A percentile compares a stretch with the other conserved stretches of the same genome.
These are phyloP conservation scores for zebrafish (Danio rerio) DNA, from an alignment of 2,113 vertebrate genomes.

Conservation along the genomic window GRCz12tu NC_133191.1:36889501-36890000, in stretches of 20 bases:
- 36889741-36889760: background rate
- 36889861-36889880: constrained; percentile 7
- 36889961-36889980: constrained; percentile 56
- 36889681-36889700: constrained; percentile 1
- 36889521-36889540: too few relatives aligned
- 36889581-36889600: background rate
- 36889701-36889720: constrained; percentile 10
- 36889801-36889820: background rate
- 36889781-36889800: background rate
- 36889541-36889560: too few relatives aligned
- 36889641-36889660: background rate
- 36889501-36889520: too few relatives aligned
- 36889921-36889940: constrained; percentile 17
- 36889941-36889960: constrained; percentile 48
- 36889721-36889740: constrained; percentile 2
- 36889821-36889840: background rate
- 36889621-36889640: background rate
- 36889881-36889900: background rate
- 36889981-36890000: constrained; percentile 55
- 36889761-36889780: background rate
- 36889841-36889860: background rate
- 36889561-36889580: too few relatives aligned
- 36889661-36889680: background rate
- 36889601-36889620: background rate
- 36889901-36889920: constrained; percentile 2